Base-by-base conservation (phyloP, 2,888 invertebrate species). In the Geotrupes spiniger region DNA sequence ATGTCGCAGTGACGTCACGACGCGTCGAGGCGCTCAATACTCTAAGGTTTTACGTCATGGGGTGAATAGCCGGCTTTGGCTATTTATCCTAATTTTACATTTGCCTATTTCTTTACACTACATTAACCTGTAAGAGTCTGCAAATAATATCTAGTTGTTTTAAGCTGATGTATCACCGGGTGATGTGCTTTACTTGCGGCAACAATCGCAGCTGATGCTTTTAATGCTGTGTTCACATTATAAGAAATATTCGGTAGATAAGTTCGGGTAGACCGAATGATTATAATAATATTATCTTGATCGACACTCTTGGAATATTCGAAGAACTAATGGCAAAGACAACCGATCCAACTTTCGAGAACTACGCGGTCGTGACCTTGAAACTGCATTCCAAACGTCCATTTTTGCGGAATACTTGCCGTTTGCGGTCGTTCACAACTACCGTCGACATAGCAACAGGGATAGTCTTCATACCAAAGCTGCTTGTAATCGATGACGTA, bases 1-100 rank as follows among this genome's bases (percentile, higher is more conserved):
- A 70, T 71, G 66, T 64, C 65, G 66, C 65, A 66, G 56, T 69
- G 68, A 72, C 72, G 72, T 72, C 69, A 71, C 56, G 60, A 59
- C 65, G 65, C 68, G 67, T 61, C 66, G 63, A 58, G 63, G 61
- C 64, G 68, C 62, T 67, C 69, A 62, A 68, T 68, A 66, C 61
- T 61, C 61, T 45, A 47, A 61, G 62, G 59, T 53, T 60, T 60
- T 61, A 68, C 69, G 69, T 68, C 66, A 68, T 53, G 65, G 59
- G 68, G 68, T 68, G 61, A 68, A 68, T 63, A 68, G 52, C 62
- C 68, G 49, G 45, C 52, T 49, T 47, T 40, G 42, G 36, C 17
- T 40, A 46, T 38, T 39, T 45, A 45, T 39, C 33, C 25, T 17
- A 25, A 29, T 31, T 33, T 10, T 16, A 36, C 9, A 5, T 26